phyloP scores from a whole-genome alignment of 2,888 invertebrate genomes.

The Pachydiplax longipennis region DNA sequence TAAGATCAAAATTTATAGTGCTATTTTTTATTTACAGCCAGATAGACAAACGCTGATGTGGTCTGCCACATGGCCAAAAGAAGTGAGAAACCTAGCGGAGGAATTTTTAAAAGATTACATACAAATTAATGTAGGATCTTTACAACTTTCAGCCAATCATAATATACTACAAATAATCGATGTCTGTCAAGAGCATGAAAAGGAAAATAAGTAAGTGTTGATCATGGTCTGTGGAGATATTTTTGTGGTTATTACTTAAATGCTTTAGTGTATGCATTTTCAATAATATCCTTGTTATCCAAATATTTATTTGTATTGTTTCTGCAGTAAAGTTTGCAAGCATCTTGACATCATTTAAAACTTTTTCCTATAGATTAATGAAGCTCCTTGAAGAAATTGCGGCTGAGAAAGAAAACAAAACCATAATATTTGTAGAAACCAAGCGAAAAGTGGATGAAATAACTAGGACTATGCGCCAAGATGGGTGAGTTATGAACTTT shows the following conservation, averaged over 20 bases:
- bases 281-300: not conserved
- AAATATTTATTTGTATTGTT: not conserved
- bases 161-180: conserved; percentile 92
- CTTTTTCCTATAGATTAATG: conserved; percentile 54
- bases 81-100: conserved; percentile 92
- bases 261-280: not conserved
- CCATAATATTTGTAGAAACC: conserved; percentile 68
- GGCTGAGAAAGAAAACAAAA: conserved; percentile 64
- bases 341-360: not conserved
- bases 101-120: conserved; percentile 96
- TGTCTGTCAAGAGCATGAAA: conserved; percentile 94
- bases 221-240: not conserved
- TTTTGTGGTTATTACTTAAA: too few species aligned
- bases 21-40: conserved; percentile 63
- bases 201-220: conserved; percentile 77
- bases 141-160: conserved; percentile 91
- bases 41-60: conserved; percentile 98
- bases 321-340: not conserved
- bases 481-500: conserved; percentile 58
- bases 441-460: conserved; percentile 67
- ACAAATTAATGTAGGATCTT: conserved; percentile 97
- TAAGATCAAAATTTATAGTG: not conserved
- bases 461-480: conserved; percentile 63
- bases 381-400: conserved; percentile 62
- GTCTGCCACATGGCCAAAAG: conserved; percentile 99